Evolutionary conservation across 2,888 invertebrate species (phyloP).

Genomic region (Boloria euphrosyne): DNA sequence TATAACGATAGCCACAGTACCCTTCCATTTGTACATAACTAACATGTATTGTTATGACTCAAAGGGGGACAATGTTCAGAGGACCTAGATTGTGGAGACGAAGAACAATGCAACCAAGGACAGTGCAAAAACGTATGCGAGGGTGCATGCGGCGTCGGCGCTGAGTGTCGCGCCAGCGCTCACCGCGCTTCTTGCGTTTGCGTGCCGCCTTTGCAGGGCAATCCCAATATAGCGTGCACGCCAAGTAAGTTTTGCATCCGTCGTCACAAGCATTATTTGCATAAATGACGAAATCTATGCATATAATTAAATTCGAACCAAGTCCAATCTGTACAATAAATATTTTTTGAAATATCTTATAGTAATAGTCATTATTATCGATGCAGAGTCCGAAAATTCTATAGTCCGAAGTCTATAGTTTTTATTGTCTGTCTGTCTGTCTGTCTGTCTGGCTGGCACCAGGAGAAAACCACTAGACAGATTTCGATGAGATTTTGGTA

Average conservation of each 20-base stretch:
- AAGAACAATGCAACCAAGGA: slow-evolving; percentile 87
- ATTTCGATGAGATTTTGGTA: too few species aligned
- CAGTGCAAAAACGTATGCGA: slow-evolving; percentile 90
- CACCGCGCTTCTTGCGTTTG: slow-evolving; percentile 91
- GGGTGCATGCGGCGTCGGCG: slow-evolving; percentile 88
- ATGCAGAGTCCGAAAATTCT: too few species aligned
- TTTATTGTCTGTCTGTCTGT: too few species aligned
- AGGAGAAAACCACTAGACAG: too few species aligned
- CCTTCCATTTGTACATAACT: neutral
- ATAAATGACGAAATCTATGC: slow-evolving; percentile 1
- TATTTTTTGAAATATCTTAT: too few species aligned
- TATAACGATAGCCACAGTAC: too few species aligned
- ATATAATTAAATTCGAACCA: too few species aligned
- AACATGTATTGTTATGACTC: neutral
- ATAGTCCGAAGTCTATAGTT: too few species aligned
- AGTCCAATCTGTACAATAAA: too few species aligned
- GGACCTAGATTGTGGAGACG: slow-evolving; percentile 87
- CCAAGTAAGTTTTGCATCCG: slow-evolving; percentile 51
- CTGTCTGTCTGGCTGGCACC: too few species aligned
- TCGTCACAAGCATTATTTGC: neutral
- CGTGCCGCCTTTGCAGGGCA: slow-evolving; percentile 87
- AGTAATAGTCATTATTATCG: too few species aligned
- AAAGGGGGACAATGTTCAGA: slow-evolving; percentile 84
- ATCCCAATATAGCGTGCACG: slow-evolving; percentile 92
- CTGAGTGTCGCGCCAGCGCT: slow-evolving; percentile 88